Conservation (phyloP, 2,888 invertebrate genomes). For the Osmoderma eremita region DNA sequence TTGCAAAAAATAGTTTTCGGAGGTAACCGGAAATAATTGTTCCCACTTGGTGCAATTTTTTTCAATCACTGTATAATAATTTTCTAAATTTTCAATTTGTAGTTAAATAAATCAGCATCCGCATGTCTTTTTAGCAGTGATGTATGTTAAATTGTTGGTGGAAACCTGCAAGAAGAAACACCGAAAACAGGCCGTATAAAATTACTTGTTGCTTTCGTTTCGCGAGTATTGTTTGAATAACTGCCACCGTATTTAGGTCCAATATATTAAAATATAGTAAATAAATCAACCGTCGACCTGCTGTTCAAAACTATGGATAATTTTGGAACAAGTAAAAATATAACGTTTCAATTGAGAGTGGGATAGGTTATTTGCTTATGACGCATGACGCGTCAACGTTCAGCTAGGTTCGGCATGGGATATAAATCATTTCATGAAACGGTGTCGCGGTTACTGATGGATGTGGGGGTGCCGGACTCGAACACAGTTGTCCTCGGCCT, state of each 20-base stretch:
- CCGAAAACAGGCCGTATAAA: constrained; percentile 14
- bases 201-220: constrained; percentile 54
- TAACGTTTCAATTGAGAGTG: constrained; percentile 58
- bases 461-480: constrained; percentile 52
- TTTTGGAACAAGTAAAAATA: constrained; percentile 51
- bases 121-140: no score
- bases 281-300: constrained; percentile 50
- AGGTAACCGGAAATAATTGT: no score
- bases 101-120: no score
- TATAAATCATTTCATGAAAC: constrained; percentile 56
- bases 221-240: constrained; percentile 44
- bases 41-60: no score
- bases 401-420: constrained; percentile 54
- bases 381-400: constrained; percentile 58
- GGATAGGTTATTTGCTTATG: constrained; percentile 59
- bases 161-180: no score
- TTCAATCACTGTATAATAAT: no score
- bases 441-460: constrained; percentile 57
- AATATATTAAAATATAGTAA: constrained; percentile 54
- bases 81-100: no score
- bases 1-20: no score
- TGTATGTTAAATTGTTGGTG: no score
- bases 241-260: constrained; percentile 45
- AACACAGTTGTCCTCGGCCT: constrained; percentile 34
- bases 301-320: constrained; percentile 44